Base-by-base conservation (phyloP, 2,888 invertebrate genomes). In the Cheilosia vulpina region DNA sequence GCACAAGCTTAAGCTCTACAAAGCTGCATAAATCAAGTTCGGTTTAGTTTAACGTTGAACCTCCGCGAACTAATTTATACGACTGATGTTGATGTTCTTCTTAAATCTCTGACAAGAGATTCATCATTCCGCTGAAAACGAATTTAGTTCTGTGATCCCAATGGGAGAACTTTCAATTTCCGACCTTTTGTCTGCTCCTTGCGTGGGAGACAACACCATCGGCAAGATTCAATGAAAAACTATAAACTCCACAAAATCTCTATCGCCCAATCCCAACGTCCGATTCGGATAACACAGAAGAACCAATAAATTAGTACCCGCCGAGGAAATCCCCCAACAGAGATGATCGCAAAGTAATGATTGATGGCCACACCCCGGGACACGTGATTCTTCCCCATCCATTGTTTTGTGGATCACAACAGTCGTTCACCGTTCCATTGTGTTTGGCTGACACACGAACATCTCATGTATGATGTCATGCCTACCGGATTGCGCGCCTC, bases 381-480 rank as follows among this genome's bases (percentile, higher is more conserved):
- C 71, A 63, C 69, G 75, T 41, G 50, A 15, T 66, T 73, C 47
- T 47, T 45, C 41, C 24, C 41, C 38, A 58, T 50, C 11, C 27
- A 47, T 68, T 68, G 69, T 69, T 71, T 78, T 79, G 75, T 75
- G 71, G 84, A 75, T 82, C 81, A 81, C 38, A 75, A 57, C 55
- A 75, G 41, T 73, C 73, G 75, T 79, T 78, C 77, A 73, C 72
- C 41, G 72, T 73, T 62, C 68, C 58, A 69, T 84, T 84, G 73
- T 75, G 73, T 73, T 73, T 17, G 57, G 15, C 63, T 60, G 75
- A 79, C 65, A 78, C 72, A 43, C 62, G 79, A 65, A 84, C 79
- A 75, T 79, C 65, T 60, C 65, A 45, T 57, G 60, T 60, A 79
- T 84, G 79, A 84, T 75, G 79, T 84, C 84, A 84, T 79, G 79